Evolutionary conservation across 1,140 invertebrate genomes (phyloP).

Genomic region (Tetraneura akinire): DNA sequence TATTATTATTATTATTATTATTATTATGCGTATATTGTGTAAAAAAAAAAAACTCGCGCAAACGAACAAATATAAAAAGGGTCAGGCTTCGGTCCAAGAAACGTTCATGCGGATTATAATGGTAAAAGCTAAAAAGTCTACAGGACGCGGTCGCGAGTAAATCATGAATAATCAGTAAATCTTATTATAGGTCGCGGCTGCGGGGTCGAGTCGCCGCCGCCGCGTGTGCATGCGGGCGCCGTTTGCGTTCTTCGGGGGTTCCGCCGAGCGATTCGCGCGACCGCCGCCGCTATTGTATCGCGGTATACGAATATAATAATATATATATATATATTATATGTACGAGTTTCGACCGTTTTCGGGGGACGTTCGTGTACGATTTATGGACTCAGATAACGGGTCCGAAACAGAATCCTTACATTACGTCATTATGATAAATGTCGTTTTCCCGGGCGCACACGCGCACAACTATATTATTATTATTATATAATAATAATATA

Average conservation of each 20-base stretch:
- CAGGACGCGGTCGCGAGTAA: constrained; percentile 37
- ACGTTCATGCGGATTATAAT: constrained; percentile 45
- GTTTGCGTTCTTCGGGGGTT: constrained; percentile 42
- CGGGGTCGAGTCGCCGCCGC: too few species aligned
- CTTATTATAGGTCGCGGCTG: constrained; percentile 41
- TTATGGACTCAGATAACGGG: constrained; percentile 51
- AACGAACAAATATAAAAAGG: constrained; percentile 42
- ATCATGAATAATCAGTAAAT: constrained; percentile 51
- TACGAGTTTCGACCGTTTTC: constrained; percentile 49
- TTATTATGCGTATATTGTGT: too few species aligned
- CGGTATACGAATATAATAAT: too few species aligned
- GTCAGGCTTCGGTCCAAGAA: constrained; percentile 48
- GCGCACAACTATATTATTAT: too few species aligned
- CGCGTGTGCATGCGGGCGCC: too few species aligned
- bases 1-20: too few species aligned
- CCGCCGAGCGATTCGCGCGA: not conserved
- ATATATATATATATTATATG: too few species aligned
- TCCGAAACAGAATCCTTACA: constrained; percentile 51
- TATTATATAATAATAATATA: too few species aligned
- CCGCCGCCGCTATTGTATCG: not conserved
- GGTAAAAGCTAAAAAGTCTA: constrained; percentile 51
- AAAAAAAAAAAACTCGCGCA: too few species aligned
- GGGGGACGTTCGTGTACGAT: constrained; percentile 23
- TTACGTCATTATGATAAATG: constrained; percentile 51
- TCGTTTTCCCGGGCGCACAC: constrained; percentile 31